These are phyloP conservation scores for Cirrhinus molitorella DNA, from an alignment of 2,797 vertebrate genomes.

Conservation along the genomic window DNA sequence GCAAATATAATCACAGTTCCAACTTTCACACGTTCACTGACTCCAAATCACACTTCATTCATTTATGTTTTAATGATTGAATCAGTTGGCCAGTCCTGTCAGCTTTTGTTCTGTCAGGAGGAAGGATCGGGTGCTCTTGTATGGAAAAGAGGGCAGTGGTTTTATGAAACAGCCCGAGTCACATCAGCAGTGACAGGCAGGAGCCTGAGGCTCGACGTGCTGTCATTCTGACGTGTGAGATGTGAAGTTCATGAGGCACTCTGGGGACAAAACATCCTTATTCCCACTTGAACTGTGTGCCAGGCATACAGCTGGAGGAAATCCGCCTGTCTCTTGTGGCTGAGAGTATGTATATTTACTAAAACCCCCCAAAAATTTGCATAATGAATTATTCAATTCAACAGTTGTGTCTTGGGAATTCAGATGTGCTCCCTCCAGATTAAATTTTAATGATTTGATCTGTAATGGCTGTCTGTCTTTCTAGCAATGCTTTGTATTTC, in stretches of 20 bases:
- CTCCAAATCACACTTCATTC: background rate
- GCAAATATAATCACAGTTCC: background rate
- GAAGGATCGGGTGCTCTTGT: background rate
- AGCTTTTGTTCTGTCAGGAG: slow-evolving; percentile 8
- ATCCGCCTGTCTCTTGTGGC: background rate
- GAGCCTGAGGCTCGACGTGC: slow-evolving; percentile 56
- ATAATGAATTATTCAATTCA: slow-evolving; percentile 62
- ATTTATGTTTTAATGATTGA: slow-evolving; percentile 6
- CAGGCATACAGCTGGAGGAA: slow-evolving; percentile 59
- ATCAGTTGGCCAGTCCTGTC: slow-evolving; percentile 9
- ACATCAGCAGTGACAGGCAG: slow-evolving; percentile 58
- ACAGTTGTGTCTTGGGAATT: slow-evolving; percentile 52
- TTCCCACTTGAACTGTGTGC: slow-evolving; percentile 51
- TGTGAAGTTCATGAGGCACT: slow-evolving; percentile 59
- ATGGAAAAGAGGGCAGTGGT: slow-evolving; percentile 59
- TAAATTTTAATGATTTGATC: slow-evolving; percentile 49
- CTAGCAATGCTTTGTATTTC: slow-evolving; percentile 32
- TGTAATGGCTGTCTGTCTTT: slow-evolving; percentile 40
- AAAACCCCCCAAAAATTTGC: slow-evolving; percentile 52
- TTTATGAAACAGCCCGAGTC: slow-evolving; percentile 48
- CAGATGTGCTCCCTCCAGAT: slow-evolving; percentile 56
- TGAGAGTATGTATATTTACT: background rate
- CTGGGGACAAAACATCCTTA: slow-evolving; percentile 56
- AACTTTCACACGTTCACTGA: slow-evolving; percentile 15
- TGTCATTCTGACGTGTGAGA: slow-evolving; percentile 70